Percentiles rank a stretch among this genome's conserved stretches.
These are phyloP conservation scores for Drosophila arizonae DNA, from an alignment of 1,140 invertebrate genomes.

Conservation along the genomic window DNA sequence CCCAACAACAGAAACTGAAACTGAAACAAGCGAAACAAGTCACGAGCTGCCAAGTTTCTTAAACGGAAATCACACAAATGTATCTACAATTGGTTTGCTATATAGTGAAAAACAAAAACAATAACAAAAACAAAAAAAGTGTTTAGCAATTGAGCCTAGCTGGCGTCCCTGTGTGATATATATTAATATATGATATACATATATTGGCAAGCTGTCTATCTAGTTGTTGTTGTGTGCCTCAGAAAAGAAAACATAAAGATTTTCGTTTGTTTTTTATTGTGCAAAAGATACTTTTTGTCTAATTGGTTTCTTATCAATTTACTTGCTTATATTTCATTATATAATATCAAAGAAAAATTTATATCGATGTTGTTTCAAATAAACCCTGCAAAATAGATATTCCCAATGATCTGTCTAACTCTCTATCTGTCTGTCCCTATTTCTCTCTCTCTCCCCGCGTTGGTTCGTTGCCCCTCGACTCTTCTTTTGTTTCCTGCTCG, in stretches of 20 bases:
- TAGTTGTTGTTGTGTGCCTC: constrained; percentile 67
- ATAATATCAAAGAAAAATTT: background rate
- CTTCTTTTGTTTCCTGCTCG: constrained; percentile 35
- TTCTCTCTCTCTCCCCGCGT: background rate
- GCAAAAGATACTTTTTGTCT: constrained; percentile 43
- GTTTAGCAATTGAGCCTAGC: constrained; percentile 41
- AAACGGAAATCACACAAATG: constrained; percentile 74
- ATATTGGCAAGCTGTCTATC: constrained; percentile 36
- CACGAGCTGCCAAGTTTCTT: constrained; percentile 59
- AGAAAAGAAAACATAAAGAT: background rate
- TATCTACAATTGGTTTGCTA: constrained; percentile 78
- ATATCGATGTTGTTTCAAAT: constrained; percentile 20
- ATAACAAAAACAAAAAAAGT: background rate
- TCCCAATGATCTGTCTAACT: background rate
- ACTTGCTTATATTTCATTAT: constrained; percentile 34
- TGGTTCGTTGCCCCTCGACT: constrained; percentile 18
- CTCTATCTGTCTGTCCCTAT: constrained; percentile 1
- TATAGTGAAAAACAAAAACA: constrained; percentile 52
- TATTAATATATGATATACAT: constrained; percentile 16
- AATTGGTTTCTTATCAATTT: constrained; percentile 36
- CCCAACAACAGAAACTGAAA: constrained; percentile 30
- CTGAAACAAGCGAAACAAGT: constrained; percentile 35
- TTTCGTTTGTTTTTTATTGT: constrained; percentile 46
- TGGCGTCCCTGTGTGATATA: constrained; percentile 27
- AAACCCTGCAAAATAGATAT: background rate